Evolutionary conservation across 2,113 vertebrate genomes (phyloP).

Genomic region (Lycocorax pyrrhopterus): DNA sequence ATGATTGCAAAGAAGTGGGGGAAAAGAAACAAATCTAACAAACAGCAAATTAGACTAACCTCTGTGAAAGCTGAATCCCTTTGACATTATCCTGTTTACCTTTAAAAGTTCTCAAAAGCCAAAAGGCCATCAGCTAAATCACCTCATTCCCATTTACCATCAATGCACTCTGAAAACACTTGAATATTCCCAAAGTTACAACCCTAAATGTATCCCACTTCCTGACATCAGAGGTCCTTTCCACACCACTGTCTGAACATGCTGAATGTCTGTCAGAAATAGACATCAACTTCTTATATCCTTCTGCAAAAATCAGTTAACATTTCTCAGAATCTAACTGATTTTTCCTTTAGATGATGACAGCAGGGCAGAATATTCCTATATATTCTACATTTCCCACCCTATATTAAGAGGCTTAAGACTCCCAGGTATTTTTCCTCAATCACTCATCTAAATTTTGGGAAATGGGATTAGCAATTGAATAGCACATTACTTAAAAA

Average conservation of each 20-base stretch:
- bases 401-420: background rate
- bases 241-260: background rate
- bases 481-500: background rate
- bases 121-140: background rate
- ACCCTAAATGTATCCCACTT: background rate
- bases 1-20: background rate
- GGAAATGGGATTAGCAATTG: background rate
- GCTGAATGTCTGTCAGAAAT: background rate
- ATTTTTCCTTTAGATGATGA: background rate
- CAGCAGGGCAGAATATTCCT: background rate
- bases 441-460: background rate
- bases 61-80: background rate
- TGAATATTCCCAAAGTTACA: background rate
- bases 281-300: background rate
- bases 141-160: background rate
- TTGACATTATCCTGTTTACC: background rate
- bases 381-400: background rate
- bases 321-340: background rate
- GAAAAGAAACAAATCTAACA: background rate
- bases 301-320: background rate
- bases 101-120: background rate
- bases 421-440: background rate
- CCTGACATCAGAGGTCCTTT: background rate
- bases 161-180: background rate
- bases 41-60: background rate